Base-by-base conservation (phyloP, 2,113 vertebrate species). In the Corydoras sp. region DNA sequence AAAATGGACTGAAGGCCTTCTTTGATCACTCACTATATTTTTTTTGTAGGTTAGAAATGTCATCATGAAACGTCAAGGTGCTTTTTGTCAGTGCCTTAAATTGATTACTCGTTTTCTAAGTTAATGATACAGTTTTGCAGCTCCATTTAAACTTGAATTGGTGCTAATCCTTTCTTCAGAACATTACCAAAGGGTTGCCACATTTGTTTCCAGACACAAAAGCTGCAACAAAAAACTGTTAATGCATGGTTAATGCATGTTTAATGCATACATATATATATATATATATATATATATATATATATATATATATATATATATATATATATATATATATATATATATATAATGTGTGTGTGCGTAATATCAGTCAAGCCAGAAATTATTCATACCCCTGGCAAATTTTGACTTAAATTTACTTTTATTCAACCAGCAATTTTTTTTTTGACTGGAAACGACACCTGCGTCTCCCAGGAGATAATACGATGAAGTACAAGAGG, bases 51-150 rank as follows among this genome's bases (percentile, higher is more conserved):
- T 85, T 84, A 79, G 77, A 82, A 80, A 83, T 79, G 69, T 77
- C 74, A 62, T 72, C 31, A 69, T 49, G 54, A 69, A 69, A 18
- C 66, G 30, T 14, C 31, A 5, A 62, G 58, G 61, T 71, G 55
- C 60, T 77, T 62, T 65, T 76, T 76, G 71, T 76, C 78, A 83
- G 87, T 89, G 89, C 86, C 87, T 89, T 65, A n/a, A 30, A 12
- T 54, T 11, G 9, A 4, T 32, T 50, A 13, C 11, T n/a, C 54
- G 32, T 32, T 55, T 35, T 56, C 5, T 5, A 10, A 0, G 30
- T 6, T 8, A 71, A 71, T 9, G 10, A 24, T 15, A 9, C 62
- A 3, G 8, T 69, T 60, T 49, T 50, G 15, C 65, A 61, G 63
- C 58, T 61, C 31, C 54, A 29, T 67, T 43, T 49, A 54, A 58